Percentiles rank a stretch among this genome's conserved stretches.
Conservation (phyloP, 2,113 vertebrate genomes). For the Tapirus terrestris region DNA sequence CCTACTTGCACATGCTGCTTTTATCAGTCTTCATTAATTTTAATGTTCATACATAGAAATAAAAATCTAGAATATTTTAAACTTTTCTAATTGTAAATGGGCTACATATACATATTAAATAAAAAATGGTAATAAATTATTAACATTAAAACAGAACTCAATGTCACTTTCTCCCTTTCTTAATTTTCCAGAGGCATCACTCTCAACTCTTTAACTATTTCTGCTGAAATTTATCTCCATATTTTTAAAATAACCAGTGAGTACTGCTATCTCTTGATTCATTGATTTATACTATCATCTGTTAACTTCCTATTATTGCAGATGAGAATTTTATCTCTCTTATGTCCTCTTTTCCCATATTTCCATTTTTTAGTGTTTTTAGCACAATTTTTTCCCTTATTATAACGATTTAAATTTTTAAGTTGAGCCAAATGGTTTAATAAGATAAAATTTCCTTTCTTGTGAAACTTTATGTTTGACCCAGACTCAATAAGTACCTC, state of each 20-base stretch:
- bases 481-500: neutral
- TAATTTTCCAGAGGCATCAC: neutral
- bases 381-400: neutral
- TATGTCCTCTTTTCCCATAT: neutral
- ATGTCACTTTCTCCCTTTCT: neutral
- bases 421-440: neutral
- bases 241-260: neutral
- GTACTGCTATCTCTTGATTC: neutral
- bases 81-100: neutral
- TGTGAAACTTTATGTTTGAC: neutral
- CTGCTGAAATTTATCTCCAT: neutral
- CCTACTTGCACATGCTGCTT: neutral
- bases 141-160: neutral
- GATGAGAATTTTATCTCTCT: neutral
- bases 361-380: neutral
- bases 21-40: slow-evolving; percentile 25
- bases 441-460: neutral
- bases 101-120: neutral
- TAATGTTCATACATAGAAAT: neutral
- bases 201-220: neutral
- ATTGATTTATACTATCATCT: neutral
- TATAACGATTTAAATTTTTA: neutral
- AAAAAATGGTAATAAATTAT: neutral
- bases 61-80: neutral
- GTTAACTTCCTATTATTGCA: neutral